These are phyloP conservation scores for Hyposoter dolosus DNA, from an alignment of 2,888 invertebrate genomes.

Conservation along the genomic window DNA sequence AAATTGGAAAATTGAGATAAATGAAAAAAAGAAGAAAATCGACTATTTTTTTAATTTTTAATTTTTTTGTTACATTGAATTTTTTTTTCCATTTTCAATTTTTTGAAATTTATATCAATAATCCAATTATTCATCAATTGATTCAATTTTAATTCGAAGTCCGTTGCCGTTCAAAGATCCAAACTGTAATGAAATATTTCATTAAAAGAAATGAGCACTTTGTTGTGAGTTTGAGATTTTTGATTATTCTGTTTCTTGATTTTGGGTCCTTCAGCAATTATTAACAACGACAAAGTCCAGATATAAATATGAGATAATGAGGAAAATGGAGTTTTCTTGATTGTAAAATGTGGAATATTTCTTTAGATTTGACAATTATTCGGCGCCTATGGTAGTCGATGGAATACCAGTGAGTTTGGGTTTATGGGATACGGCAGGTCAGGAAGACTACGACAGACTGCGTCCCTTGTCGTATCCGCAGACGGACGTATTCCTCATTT, in stretches of 20 bases:
- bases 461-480: conserved; percentile 99
- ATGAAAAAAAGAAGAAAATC: no score
- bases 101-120: no score
- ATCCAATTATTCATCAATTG: no score
- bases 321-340: background rate
- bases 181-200: no score
- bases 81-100: no score
- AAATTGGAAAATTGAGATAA: no score
- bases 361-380: conserved; percentile 98
- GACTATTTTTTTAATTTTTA: no score
- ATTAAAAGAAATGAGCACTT: no score
- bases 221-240: no score
- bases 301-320: background rate
- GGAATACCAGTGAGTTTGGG: conserved; percentile 98
- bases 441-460: conserved; percentile 98
- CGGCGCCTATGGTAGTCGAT: conserved; percentile 99
- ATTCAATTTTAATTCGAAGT: no score
- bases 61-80: no score
- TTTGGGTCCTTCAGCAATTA: background rate
- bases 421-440: conserved; percentile 99
- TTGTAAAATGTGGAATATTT: background rate
- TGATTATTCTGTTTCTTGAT: background rate
- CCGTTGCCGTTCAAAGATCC: no score
- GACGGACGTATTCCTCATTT: conserved; percentile 99
- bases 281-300: background rate